Percentiles rank a stretch among this genome's conserved stretches.
phyloP scores from a whole-genome alignment of 2,888 invertebrate genomes.

The Cylindroiulus punctatus region DNA sequence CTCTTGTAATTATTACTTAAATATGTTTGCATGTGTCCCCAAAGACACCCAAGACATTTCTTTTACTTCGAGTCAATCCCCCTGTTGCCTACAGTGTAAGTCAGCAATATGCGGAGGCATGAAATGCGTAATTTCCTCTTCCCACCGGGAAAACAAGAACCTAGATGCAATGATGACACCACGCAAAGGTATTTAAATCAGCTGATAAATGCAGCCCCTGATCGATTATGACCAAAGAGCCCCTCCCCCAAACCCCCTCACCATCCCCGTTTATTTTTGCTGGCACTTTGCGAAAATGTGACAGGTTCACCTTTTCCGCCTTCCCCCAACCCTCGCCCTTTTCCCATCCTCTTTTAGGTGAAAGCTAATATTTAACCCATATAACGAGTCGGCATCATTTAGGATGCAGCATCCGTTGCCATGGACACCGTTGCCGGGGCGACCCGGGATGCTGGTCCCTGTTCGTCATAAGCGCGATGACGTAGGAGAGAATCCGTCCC shows the following conservation, averaged over 20 bases:
- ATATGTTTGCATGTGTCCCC: neutral
- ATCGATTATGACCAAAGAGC: conserved; percentile 4
- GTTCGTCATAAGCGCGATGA: conserved; percentile 14
- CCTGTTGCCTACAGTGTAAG: neutral
- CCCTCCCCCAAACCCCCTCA: neutral
- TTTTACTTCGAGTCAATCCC: neutral
- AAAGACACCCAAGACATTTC: neutral
- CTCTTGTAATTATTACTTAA: too few relatives aligned
- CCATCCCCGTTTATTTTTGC: neutral
- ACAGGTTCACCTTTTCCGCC: conserved; percentile 4
- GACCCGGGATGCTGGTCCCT: conserved; percentile 27
- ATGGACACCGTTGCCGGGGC: neutral
- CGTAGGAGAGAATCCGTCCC: conserved; percentile 4
- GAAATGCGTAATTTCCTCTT: neutral
- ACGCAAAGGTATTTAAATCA: conserved; percentile 38
- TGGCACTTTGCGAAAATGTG: neutral
- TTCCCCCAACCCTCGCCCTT: conserved; percentile 28
- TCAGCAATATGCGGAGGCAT: neutral
- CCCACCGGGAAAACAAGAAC: neutral
- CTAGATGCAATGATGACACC: conserved; percentile 6
- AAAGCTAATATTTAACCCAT: conserved; percentile 38
- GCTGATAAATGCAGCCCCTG: neutral
- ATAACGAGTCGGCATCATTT: conserved; percentile 36
- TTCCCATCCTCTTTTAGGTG: conserved; percentile 29
- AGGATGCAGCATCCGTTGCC: conserved; percentile 33